A percentile compares a stretch with the other conserved stretches of the same genome.
These are phyloP conservation scores for Triplophysa bombifrons DNA, from an alignment of 2,797 vertebrate genomes.

Conservation along the genomic window DNA sequence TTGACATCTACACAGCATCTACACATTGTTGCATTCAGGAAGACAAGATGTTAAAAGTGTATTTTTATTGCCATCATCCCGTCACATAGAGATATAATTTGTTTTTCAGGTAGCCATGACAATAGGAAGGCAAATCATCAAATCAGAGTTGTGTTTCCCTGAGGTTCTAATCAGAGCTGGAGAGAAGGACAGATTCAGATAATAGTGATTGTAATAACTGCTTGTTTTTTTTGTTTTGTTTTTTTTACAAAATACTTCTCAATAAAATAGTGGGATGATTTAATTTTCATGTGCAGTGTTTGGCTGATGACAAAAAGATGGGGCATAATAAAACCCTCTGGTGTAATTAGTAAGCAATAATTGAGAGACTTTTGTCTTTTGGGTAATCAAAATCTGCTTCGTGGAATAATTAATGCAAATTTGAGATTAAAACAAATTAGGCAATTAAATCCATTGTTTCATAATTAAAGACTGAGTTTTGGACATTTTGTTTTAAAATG, in stretches of 20 bases:
- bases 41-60: background rate
- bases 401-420: conserved; percentile 30
- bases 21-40: too few relatives aligned
- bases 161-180: conserved; percentile 57
- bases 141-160: conserved; percentile 56
- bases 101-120: conserved; percentile 48
- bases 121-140: conserved; percentile 58
- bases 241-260: conserved; percentile 20
- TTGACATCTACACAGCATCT: too few relatives aligned
- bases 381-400: conserved; percentile 40
- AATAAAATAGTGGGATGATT: conserved; percentile 12
- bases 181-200: conserved; percentile 50
- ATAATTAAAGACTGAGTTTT: background rate
- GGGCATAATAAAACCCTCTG: background rate
- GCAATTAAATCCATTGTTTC: conserved; percentile 28
- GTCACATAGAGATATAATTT: conserved; percentile 19
- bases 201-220: conserved; percentile 61
- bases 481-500: background rate
- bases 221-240: conserved; percentile 38
- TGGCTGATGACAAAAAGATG: background rate
- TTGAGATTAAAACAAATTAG: conserved; percentile 13
- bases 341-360: conserved; percentile 25
- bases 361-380: conserved; percentile 15
- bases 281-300: conserved; percentile 23
- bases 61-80: conserved; percentile 5